Base-by-base conservation (phyloP, 64 coral and sea anemone species). In the Montipora sp. region DNA sequence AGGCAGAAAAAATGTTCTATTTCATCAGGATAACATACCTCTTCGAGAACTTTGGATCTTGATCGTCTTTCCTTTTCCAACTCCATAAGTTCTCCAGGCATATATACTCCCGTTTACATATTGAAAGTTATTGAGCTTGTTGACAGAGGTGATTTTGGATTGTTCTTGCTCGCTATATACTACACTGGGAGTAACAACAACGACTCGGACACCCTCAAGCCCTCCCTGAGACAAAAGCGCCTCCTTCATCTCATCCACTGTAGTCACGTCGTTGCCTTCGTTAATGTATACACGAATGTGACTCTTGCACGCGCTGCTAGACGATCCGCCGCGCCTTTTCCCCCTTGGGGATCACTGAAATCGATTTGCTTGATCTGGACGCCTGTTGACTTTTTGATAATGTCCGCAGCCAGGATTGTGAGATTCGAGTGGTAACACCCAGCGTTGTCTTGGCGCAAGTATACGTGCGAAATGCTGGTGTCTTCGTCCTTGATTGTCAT, bases 181-280 rank as follows among this genome's bases (percentile, higher is more conserved):
- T 46, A 36, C 20, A 47, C 44, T 68, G 36, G 59, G 27, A 80
- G 59, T 9, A 3, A 90, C 16, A 24, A 49, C 60, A 80, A 65
- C 77, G 3, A 90, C 46, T 9, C 77, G 77, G 19, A 90, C 89
- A n/a, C 77, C 89, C 22, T 90, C 57, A 70, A 81, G 27, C 23
- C 77, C 89, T 22, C 77, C 59, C 13, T 50, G 67, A 48, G 89
- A 90, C 76, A 80, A 61, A 7, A 90, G 59, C 44, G 63, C 77
- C 48, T 90, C 89, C 77, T 79, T 92, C 80, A 73, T 83, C 76
- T 91, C 61, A 36, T 91, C 78, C 44, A 49, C 90, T 43, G 90
- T 92, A 14, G 70, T 92, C 80, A 92, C 74, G 63, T 92, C 80
- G 74, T 85, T 46, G 51, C 90, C 80, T 60, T 92, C 81, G 75